These are phyloP conservation scores for Steinernema feltiae DNA, from an alignment of 1,140 invertebrate genomes.

Conservation along the genomic window DNA sequence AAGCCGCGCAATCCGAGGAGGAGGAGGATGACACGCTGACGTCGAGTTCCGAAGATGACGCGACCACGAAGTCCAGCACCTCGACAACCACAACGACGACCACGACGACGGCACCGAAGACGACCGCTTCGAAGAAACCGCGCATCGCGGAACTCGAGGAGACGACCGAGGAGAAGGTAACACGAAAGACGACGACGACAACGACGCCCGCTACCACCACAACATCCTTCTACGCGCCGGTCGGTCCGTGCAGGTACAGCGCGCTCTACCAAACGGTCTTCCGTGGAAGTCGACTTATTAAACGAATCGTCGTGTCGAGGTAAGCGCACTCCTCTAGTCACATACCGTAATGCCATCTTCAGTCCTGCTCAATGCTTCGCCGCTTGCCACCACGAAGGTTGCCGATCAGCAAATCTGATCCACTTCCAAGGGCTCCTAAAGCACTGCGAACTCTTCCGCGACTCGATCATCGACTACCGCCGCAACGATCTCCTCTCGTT, in stretches of 20 bases:
- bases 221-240: conserved; percentile 40
- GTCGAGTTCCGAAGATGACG: conserved; percentile 12
- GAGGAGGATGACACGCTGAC: conserved; percentile 20
- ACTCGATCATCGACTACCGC: conserved; percentile 54
- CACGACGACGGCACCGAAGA: conserved; percentile 5
- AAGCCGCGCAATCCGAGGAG: not conserved
- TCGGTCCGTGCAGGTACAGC: conserved; percentile 44
- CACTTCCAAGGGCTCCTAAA: conserved; percentile 44
- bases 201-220: conserved; percentile 25
- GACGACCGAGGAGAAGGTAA: not conserved
- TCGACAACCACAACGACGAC: conserved; percentile 19
- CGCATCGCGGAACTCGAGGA: not conserved
- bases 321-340: conserved; percentile 24
- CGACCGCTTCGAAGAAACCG: not conserved
- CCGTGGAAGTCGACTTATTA: conserved; percentile 43
- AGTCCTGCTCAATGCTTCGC: conserved; percentile 50
- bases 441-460: conserved; percentile 49
- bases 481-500: conserved; percentile 50
- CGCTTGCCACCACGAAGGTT: conserved; percentile 47
- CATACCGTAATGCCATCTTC: too few relatives aligned
- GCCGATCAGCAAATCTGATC: conserved; percentile 54
- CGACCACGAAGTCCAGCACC: conserved; percentile 15
- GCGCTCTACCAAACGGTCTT: conserved; percentile 54
- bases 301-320: conserved; percentile 43
- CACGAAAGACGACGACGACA: conserved; percentile 6